Evolutionary conservation across 2,797 vertebrate species (phyloP), one percentile per base, ranked within the genome.

Genomic region (Centroberyx gerrardi): DNA sequence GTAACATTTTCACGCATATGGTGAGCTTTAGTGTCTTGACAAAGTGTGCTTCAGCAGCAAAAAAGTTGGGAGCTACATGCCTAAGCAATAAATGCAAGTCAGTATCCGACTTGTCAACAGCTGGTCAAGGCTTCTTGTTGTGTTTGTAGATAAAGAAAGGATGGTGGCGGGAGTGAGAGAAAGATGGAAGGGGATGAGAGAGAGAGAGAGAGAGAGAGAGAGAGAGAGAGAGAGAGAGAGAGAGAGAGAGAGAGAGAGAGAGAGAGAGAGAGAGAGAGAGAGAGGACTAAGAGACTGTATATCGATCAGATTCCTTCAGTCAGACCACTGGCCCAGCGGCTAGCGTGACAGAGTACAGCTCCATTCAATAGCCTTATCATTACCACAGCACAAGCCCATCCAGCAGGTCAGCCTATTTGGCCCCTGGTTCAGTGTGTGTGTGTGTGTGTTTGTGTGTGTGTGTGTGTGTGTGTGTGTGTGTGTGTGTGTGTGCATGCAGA

Each of bases 301-400:
- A 95, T 94, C 91, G 93, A 95, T 94, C 87, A 87, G 51, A 80
- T 89, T 87, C 82, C 85, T 87, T 85, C 69, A 88, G 84, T 86
- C 78, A 69, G 76, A 88, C 74, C 71, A 82, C 70, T 76, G 68
- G 86, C 68, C 84, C 80, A 83, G 87, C 87, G 84, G 85, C 81
- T 70, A 72, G 87, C 72, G 67, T 91, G 92, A 93, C 88, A 90
- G 84, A 82, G 88, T 84, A 92, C 81, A 90, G 90, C 92, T 91
- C 81, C 87, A 93, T 94, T 93, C 93, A 88, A 93, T 91, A 92
- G 76, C 83, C 88, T 90, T 90, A 93, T 94, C 90, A 91, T 93
- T 93, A 93, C 84, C 84, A 78, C 81, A 86, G 88, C 85, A 83
- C 89, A 73, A 90, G 86, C 87, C 78, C 81, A 86, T 86, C 89